Percentiles rank a stretch among this genome's conserved stretches.
Evolutionary conservation across 2,888 invertebrate species (phyloP).

Genomic region (Dicranocentrus wangi): DNA sequence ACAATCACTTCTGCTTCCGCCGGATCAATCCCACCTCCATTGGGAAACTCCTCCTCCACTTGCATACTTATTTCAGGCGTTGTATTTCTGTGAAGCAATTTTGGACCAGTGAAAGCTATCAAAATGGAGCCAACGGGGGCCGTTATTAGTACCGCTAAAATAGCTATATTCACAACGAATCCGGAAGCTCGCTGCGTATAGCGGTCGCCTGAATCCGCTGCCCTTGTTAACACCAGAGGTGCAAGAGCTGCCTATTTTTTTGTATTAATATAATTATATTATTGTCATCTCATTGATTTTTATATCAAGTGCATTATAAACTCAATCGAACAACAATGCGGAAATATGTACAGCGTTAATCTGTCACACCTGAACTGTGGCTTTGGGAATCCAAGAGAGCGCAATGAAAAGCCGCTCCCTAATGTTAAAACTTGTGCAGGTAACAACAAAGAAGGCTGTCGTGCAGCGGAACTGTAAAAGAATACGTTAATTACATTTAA

Average conservation of each 20-base stretch:
- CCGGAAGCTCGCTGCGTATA: constrained; percentile 1
- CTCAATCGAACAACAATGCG: too few relatives aligned
- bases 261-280: too few relatives aligned
- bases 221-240: constrained; percentile 66
- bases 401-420: constrained; percentile 70
- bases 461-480: constrained; percentile 58
- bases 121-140: constrained; percentile 69
- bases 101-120: constrained; percentile 64
- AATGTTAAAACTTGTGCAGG: constrained; percentile 23
- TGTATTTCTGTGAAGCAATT: constrained; percentile 34
- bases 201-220: constrained; percentile 28
- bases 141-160: constrained; percentile 68
- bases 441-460: constrained; percentile 59
- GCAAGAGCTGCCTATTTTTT: constrained; percentile 65
- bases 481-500: too few relatives aligned
- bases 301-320: too few relatives aligned
- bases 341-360: too few relatives aligned
- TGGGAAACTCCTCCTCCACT: constrained; percentile 62
- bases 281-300: too few relatives aligned
- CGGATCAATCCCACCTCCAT: constrained; percentile 60
- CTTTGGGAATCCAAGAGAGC: constrained; percentile 72
- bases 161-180: constrained; percentile 67
- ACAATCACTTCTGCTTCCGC: constrained; percentile 9
- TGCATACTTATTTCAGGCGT: constrained; percentile 23
- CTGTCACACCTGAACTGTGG: constrained; percentile 72